Conservation (phyloP, 2,797 vertebrate species). For the Notamacropus eugenii region DNA sequence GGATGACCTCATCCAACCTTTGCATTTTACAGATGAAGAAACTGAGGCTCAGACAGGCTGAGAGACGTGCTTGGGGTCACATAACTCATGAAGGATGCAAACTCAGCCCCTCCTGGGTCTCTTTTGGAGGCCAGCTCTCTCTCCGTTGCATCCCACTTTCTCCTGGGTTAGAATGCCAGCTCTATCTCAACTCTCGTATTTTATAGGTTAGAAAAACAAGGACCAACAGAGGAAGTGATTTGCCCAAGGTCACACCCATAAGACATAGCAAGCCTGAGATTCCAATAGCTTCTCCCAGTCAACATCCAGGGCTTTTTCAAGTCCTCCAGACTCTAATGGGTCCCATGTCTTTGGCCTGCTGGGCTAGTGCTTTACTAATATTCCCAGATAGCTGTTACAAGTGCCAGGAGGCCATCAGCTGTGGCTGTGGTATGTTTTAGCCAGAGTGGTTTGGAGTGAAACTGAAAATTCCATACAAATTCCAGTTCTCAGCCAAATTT, state of each 20-base stretch:
- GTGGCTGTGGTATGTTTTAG: slow-evolving; percentile 32
- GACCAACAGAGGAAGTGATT: background rate
- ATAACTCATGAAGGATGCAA: background rate
- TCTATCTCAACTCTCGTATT: background rate
- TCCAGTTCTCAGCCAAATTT: slow-evolving; percentile 16
- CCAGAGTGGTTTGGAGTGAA: slow-evolving; percentile 15
- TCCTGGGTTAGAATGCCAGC: background rate
- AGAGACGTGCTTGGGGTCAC: background rate
- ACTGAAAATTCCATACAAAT: slow-evolving; percentile 46
- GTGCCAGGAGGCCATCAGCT: slow-evolving; percentile 13
- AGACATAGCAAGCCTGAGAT: background rate
- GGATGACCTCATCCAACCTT: background rate
- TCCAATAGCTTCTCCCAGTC: background rate
- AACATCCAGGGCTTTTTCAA: background rate
- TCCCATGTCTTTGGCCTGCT: background rate
- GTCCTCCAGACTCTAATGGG: background rate
- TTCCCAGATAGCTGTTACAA: background rate
- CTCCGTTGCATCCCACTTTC: background rate
- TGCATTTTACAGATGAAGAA: background rate
- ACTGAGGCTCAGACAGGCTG: background rate
- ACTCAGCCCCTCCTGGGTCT: background rate
- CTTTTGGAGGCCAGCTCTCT: background rate
- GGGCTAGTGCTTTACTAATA: background rate
- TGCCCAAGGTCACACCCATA: background rate
- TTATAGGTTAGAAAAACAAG: background rate